Evolutionary conservation across 2,113 vertebrate genomes (phyloP).

Genomic region (Anhinga anhinga): DNA sequence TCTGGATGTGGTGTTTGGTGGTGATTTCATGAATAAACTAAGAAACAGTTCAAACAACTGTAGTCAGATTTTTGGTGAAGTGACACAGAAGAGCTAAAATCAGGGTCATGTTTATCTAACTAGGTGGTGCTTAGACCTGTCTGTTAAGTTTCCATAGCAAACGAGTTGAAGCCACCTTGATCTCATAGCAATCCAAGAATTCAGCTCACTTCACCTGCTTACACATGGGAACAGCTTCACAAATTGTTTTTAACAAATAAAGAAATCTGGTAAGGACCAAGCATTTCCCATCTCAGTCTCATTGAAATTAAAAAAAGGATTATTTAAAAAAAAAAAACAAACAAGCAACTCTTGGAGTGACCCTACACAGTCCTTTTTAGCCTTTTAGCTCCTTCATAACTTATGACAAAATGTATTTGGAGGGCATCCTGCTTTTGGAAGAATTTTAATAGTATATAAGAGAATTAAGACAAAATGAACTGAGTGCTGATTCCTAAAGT

Average conservation of each 20-base stretch:
- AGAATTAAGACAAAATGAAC: background rate
- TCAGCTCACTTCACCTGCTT: background rate
- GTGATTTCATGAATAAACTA: background rate
- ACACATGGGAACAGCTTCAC: background rate
- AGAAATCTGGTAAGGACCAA: background rate
- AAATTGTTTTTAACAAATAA: background rate
- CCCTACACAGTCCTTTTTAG: background rate
- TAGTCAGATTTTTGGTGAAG: background rate
- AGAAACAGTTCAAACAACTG: background rate
- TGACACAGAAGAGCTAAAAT: background rate
- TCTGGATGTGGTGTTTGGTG: background rate
- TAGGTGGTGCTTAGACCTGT: background rate
- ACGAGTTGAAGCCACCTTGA: background rate
- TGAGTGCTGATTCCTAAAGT: background rate
- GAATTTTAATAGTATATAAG: background rate
- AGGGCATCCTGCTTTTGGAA: background rate
- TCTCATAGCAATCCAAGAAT: background rate
- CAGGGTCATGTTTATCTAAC: background rate
- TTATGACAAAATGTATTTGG: background rate
- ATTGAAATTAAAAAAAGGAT: background rate
- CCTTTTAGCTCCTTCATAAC: background rate
- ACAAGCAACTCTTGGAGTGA: background rate
- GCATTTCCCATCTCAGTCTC: background rate
- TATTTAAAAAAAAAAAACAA: no score
- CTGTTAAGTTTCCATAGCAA: background rate